Evolutionary conservation across 1,140 invertebrate species (phyloP), one percentile per base, ranked within the genome.

Genomic region (Zaprionus gabonicus): DNA sequence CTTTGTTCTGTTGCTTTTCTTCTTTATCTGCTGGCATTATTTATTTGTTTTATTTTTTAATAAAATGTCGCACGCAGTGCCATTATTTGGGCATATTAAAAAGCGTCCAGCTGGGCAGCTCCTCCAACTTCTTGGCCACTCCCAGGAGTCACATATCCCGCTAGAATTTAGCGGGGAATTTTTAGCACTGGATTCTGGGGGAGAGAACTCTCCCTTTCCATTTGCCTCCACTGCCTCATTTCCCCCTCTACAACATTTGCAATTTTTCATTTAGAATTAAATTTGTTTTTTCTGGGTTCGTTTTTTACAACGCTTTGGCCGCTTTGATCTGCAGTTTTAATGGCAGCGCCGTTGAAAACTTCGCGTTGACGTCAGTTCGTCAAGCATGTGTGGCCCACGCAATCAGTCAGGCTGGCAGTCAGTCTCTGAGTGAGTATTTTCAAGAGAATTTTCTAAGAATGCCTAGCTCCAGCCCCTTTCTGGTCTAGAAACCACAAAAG

Each of bases 41-140:
- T 51, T 51, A 51, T 51, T 20, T 13, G 20, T n/a, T 12, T 23
- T 25, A 13, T 51, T 51, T 51, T 51, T 51, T 72, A 81, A 81
- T 81, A 81, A 81, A 78, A 81, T 53, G 65, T 60, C 76, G 31
- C 80, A 76, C 69, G 69, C 77, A 66, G 81, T 63, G 73, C 51
- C 51, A 7, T 15, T 57, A 59, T 53, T 55, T 13, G 38, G 56
- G 15, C 66, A 76, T 82, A 82, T 83, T 83, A 83, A 83, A 83
- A 84, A 78, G 58, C 62, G 36, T 62, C 81, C 81, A 80, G 73
- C 77, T 25, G 71, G 6, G 76, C 34, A 13, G 7, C 27, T n/a
- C 25, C 10, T 13, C 17, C 3, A 15, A 15, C 46, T 34, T 34
- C 9, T 34, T 0, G 3, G 9, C 3, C 31, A 10, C 31, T 51